Base-by-base conservation (phyloP, 2,113 vertebrate species). In the Xiphophorus couchianus region DNA sequence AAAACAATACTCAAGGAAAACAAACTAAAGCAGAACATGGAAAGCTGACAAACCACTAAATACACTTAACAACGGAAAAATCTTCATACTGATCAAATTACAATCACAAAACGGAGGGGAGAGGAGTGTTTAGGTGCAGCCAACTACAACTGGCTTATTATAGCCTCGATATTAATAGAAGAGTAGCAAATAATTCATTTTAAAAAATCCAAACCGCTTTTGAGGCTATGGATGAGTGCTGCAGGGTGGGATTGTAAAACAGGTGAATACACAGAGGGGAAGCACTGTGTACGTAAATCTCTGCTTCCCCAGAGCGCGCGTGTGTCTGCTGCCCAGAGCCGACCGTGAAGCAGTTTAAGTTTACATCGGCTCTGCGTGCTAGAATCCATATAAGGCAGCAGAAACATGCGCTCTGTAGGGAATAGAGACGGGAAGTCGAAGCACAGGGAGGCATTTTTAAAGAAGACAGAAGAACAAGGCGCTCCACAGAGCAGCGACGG, bases 401-500 rank as follows among this genome's bases (percentile, higher is more conserved):
- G 82, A 87, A 58, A 84, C 44, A 31, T 72, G 78, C 66, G 48
- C 51, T 61, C 68, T 74, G 68, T 35, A 69, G 62, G 65, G 76
- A 69, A 44, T n/a, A 64, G 13, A 19, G 30, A 35, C 27, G 37
- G 28, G 37, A 68, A 78, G 80, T 69, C 22, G 67, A 84, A 83
- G 65, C 71, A 85, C 73, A 73, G 63, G 74, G 76, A 80, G 68
- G 73, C 54, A 58, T 81, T n/a, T 75, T 82, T 76, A 28, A 74
- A 81, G 60, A 66, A 80, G 66, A 88, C 22, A 86, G 86, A 73
- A 89, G 13, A 79, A 90, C 81, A 78, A 76, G 82, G 83, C 64
- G 77, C 77, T 84, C 76, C 68, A 39, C 14, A 65, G 76, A 77
- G 84, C 87, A 69, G 78, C 94, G 93, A 94, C 71, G 92, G 68